A percentile compares a stretch with the other conserved stretches of the same genome.
phyloP scores from a whole-genome alignment of 64 coral and sea anemone genomes.

The Actinia tenebrosa region DNA sequence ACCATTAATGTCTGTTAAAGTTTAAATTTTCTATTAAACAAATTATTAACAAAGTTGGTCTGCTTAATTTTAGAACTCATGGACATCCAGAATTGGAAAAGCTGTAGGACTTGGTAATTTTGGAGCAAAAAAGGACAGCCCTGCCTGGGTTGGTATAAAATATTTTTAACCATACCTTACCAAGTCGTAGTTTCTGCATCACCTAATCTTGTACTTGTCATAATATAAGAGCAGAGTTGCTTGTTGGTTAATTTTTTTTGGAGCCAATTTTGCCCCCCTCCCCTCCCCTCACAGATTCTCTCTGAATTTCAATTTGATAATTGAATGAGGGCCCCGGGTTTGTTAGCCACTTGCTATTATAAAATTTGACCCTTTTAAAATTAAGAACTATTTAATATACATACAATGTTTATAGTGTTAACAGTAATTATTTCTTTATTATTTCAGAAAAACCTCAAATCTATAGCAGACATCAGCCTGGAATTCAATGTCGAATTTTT shows the following conservation, averaged over 20 bases:
- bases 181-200: neutral
- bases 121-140: neutral
- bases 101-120: neutral
- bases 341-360: too few species aligned
- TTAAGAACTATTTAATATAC: too few species aligned
- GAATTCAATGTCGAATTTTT: neutral
- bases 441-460: conserved; percentile 39
- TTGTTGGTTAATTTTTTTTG: too few species aligned
- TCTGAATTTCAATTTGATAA: neutral
- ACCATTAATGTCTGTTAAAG: too few species aligned
- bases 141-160: conserved; percentile 7
- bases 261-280: too few species aligned
- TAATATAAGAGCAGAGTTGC: neutral
- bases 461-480: conserved; percentile 6
- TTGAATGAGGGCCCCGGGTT: too few species aligned
- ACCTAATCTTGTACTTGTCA: neutral
- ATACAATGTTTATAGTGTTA: too few species aligned
- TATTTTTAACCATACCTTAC: neutral
- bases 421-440: neutral
- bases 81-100: neutral
- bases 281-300: neutral
- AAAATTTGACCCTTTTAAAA: too few species aligned
- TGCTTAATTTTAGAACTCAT: neutral
- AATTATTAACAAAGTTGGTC: neutral
- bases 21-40: too few species aligned